phyloP scores from a whole-genome alignment of 2,113 vertebrate genomes.

The human region DNA sequence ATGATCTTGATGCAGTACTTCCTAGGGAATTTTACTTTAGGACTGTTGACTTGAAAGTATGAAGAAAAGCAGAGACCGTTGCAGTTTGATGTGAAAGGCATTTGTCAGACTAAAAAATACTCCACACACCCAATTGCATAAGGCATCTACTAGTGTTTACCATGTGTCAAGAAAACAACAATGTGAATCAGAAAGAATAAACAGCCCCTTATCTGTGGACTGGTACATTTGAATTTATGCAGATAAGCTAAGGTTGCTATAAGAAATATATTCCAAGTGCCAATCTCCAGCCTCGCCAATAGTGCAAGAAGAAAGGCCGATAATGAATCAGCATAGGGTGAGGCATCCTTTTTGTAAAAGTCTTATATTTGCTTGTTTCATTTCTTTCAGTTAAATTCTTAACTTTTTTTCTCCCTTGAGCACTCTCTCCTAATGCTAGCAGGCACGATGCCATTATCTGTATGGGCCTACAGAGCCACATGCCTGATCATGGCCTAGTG shows the following conservation, averaged over 20 bases:
- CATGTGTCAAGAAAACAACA: background rate
- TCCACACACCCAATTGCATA: background rate
- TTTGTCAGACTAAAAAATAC: conserved; percentile 31
- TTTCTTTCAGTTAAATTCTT: background rate
- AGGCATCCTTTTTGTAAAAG: background rate
- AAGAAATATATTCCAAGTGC: background rate
- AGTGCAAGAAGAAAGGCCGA: background rate
- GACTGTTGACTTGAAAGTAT: background rate
- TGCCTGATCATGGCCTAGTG: background rate
- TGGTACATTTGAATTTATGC: background rate
- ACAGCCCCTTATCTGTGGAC: background rate
- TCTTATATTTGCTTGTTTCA: background rate
- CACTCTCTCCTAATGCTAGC: background rate
- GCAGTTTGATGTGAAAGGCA: background rate
- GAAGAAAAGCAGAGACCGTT: background rate
- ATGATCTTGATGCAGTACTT: background rate
- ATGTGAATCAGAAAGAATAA: background rate
- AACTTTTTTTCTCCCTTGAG: background rate
- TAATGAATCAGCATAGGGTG: background rate
- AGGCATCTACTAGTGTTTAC: background rate
- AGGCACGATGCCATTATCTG: background rate
- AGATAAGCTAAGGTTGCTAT: background rate
- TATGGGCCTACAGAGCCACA: background rate
- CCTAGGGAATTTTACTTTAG: conserved; percentile 40
- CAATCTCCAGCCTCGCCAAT: background rate